Conservation (phyloP, 2,113 vertebrate genomes). For the Blennius ocellaris region DNA sequence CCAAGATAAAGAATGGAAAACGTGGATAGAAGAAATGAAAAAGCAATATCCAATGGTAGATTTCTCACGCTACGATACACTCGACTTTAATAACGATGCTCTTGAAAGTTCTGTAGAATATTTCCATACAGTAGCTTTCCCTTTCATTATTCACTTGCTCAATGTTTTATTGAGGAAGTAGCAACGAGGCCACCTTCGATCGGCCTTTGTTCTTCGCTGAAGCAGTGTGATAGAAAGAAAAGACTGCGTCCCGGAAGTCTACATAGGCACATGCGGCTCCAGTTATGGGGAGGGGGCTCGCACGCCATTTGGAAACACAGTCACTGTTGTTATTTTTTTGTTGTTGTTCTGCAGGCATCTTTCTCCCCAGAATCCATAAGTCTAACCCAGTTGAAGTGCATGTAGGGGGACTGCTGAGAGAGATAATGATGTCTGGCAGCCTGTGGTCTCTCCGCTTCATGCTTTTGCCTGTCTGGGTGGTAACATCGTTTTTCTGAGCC, state of each 20-base stretch:
- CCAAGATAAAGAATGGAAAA: conserved; percentile 38
- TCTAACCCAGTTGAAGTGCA: conserved; percentile 38
- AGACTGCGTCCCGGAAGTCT: conserved; percentile 37
- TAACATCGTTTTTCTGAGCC: conserved; percentile 11
- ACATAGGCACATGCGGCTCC: conserved; percentile 23
- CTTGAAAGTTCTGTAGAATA: conserved; percentile 14
- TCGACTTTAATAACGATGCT: neutral
- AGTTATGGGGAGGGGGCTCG: conserved; percentile 22
- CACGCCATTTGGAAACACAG: conserved; percentile 44
- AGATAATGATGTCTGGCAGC: conserved; percentile 75
- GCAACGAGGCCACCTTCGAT: conserved; percentile 42
- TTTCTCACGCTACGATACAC: neutral
- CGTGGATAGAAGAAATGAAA: neutral
- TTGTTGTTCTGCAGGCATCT: conserved; percentile 38
- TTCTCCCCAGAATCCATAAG: conserved; percentile 37
- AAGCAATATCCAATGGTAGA: conserved; percentile 10
- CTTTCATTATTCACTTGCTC: conserved; percentile 24
- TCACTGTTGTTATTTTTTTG: conserved; percentile 27
- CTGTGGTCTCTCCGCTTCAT: conserved; percentile 46
- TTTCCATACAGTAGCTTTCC: conserved; percentile 3
- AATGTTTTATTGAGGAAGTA: conserved; percentile 15
- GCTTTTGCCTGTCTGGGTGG: conserved; percentile 31
- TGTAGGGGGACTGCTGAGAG: conserved; percentile 54
- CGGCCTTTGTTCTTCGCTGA: conserved; percentile 40
- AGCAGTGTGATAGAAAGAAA: conserved; percentile 27